Base-by-base conservation (phyloP, 2,888 invertebrate genomes). In the Drosophila tripunctata region DNA sequence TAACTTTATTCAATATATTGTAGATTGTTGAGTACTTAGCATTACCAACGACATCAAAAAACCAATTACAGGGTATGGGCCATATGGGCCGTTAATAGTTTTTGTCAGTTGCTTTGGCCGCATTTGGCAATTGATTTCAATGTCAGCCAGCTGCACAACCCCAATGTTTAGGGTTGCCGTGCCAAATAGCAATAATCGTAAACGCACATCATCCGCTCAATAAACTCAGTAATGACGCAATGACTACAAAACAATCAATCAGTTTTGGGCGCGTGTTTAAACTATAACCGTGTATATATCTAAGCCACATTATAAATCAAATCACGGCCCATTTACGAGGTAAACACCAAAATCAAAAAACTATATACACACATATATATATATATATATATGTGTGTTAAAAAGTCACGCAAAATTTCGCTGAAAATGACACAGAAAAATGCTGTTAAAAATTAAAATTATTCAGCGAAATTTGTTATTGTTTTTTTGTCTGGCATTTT, bases 111-210 rank as follows among this genome's bases (percentile, higher is more conserved):
- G 30, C 51, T 44, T n/a, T 40, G 62, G 43, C 41, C 61, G 35
- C 24, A 44, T 51, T 61, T 38, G 38, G 38, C 60, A 69, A 69
- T 45, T 57, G 50, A 22, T 75, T 79, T 79, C 86, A 80, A 83
- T 80, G 80, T 73, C 78, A 80, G 24, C 54, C 71, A 61, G 72
- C 72, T 64, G 73, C 51, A 43, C 54, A 30, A 58, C 19, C 19
- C 51, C 41, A 51, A 74, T 77, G 75, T 62, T 70, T 70, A 78
- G 55, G 64, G 69, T 38, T 36, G 21, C 55, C 85, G 73, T 73
- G 82, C 73, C 75, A 84, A 82, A 71, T 75, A 58, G 60, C 66
- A 60, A 75, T 73, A 68, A 80, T 58, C 63, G 57, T 58, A 61
- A 70, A 15, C 14, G 36, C 48, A 21, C 48, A 56, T 56, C 75